Percentiles rank a stretch among this genome's conserved stretches.
Conservation (phyloP, 1,140 invertebrate species). For the Limonius californicus region DNA sequence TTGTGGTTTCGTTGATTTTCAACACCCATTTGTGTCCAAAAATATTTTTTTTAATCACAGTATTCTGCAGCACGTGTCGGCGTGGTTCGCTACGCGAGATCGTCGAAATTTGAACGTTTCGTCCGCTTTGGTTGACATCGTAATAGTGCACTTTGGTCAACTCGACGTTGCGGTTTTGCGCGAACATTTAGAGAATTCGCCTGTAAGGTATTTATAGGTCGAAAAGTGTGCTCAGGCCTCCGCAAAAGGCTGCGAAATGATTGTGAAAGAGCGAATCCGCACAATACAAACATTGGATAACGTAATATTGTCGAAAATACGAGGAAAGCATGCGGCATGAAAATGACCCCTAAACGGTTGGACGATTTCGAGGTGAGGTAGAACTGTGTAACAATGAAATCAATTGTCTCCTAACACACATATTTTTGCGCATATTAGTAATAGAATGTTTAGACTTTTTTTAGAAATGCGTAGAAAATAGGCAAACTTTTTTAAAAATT, state of each 20-base stretch:
- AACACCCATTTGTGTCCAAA: slow-evolving; percentile 43
- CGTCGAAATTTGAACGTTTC: slow-evolving; percentile 25
- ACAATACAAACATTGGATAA: slow-evolving; percentile 7
- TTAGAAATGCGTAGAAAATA: too few species aligned
- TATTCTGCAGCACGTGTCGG: slow-evolving; percentile 33
- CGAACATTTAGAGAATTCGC: slow-evolving; percentile 24
- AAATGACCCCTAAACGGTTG: not conserved
- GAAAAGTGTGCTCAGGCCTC: too few species aligned
- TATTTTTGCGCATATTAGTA: too few species aligned
- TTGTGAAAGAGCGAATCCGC: not conserved
- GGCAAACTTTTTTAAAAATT: too few species aligned
- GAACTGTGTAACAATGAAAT: not conserved
- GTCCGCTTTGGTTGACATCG: slow-evolving; percentile 26
- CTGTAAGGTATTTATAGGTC: too few species aligned
- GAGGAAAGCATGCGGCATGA: slow-evolving; percentile 1
- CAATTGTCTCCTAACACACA: not conserved
- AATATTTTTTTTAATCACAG: slow-evolving; percentile 38
- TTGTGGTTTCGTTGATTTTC: slow-evolving; percentile 31
- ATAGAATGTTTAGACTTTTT: too few species aligned
- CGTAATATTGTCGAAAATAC: not conserved
- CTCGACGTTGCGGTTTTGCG: slow-evolving; percentile 32
- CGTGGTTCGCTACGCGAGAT: slow-evolving; percentile 35
- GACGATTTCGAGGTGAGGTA: not conserved
- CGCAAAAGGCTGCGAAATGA: not conserved
- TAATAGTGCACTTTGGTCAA: slow-evolving; percentile 45